Evolutionary conservation across 2,797 vertebrate species (phyloP), one percentile per base, ranked within the genome.

Genomic region (Falco berigora): DNA sequence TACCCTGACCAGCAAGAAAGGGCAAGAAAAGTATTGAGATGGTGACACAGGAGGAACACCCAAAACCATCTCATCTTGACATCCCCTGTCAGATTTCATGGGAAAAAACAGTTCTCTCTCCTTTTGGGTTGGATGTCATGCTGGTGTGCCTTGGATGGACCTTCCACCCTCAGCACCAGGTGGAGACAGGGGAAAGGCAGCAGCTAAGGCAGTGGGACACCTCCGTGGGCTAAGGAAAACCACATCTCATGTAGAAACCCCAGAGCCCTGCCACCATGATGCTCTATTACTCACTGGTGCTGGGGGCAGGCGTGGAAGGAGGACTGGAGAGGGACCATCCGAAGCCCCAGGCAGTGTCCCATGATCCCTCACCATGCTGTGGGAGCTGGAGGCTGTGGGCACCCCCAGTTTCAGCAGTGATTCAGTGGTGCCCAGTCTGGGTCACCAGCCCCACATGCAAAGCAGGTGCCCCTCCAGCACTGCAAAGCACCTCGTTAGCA

Each of bases 361-460:
- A 22, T 6, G 27, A 49, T 10, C 36, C 30, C 55, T 34, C 32
- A 8, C 28, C 0, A 0, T 9, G 25, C 0, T 0, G 8, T 10
- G 47, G 75, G 46, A 52, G 15, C 56, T 79, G 50, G 52, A 69
- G 40, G 23, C 52, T 88, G 42, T 18, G 19, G 69, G 28, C 22
- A 36, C 2, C 10, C n/a, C 19, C 34, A 17, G 22, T 3, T 14
- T 44, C 55, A 76, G 23, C 22, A 28, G 73, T 8, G n/a, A 11
- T 47, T 59, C 7, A 3, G 27, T 17, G n/a, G 13, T 42, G 38
- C 36, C 34, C 25, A 27, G 20, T 3, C 15, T 49, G 49, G 34
- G 21, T 28, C 27, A 67, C 11, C 61, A 71, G 55, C 34, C 56
- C 36, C 55, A 23, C 8, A 4, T 0, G 2, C 46, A 52, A 56